Evolutionary conservation across 1,140 invertebrate genomes (phyloP), one percentile per base, ranked within the genome.

Genomic region (Luehdorfia chinensis): DNA sequence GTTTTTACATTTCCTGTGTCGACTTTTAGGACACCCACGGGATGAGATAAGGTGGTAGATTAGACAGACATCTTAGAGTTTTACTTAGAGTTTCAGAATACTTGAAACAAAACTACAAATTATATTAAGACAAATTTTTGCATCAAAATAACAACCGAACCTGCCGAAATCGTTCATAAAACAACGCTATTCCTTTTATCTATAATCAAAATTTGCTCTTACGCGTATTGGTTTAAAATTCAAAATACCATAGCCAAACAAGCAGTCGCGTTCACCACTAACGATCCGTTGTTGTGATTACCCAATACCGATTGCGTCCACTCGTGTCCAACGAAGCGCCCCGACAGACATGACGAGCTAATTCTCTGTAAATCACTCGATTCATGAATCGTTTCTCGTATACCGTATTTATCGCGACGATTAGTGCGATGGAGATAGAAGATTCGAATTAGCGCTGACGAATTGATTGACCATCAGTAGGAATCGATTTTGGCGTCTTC

Each of bases 361-460:
- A 59, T 59, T 48, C 57, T 48, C 51, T 46, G 32, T 64, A 65
- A 71, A 68, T 65, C 62, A 59, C 50, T 60, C 55, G 56, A 55
- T 58, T 55, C 66, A 58, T 37, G 50, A 54, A 53, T 57, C 66
- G 52, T 61, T 61, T 46, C 57, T 28, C 19, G 41, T 36, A 44
- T 33, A 19, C 41, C 33, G 60, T 73, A 72, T 76, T 76, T 76
- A 74, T 76, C 58, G 66, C 43, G 19, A 54, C 70, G 66, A 72
- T 76, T 70, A 76, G 34, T 36, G 39, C 65, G 73, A 76, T 74
- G 49, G 70, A 74, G 70, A 70, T 59, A 54, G 50, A 72, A 65
- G 61, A 60, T 56, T 52, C 39, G 55, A 57, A 60, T 69, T 66
- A 59, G 48, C 41, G 52, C 53, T 69, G 69, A 65, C 64, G 59